Percentiles rank a stretch among this genome's conserved stretches.
Evolutionary conservation across 2,888 invertebrate species (phyloP).

Genomic region (Criorhina ranunculi): DNA sequence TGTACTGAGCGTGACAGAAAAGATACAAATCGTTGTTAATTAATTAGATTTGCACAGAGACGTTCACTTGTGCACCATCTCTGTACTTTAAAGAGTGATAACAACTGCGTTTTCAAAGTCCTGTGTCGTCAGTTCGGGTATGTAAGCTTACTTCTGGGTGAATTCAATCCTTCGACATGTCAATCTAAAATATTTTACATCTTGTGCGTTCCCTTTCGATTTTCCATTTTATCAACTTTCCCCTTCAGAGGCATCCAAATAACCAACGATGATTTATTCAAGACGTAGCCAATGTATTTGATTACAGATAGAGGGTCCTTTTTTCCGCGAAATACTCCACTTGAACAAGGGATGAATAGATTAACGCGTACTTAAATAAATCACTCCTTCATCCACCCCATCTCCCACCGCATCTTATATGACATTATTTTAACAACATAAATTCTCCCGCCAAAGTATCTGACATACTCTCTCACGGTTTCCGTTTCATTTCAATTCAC

Average conservation of each 20-base stretch:
- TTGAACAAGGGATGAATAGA: conserved; percentile 28
- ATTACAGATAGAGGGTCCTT: conserved; percentile 39
- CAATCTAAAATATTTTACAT: no score
- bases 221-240: neutral
- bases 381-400: conserved; percentile 28
- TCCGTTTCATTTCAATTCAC: neutral
- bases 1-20: no score
- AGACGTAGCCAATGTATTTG: conserved; percentile 14
- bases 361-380: conserved; percentile 48
- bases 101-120: no score
- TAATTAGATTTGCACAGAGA: no score
- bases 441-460: conserved; percentile 44
- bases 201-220: neutral
- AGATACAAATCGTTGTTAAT: no score
- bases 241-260: neutral
- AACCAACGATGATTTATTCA: conserved; percentile 29
- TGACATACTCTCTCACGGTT: neutral
- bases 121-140: no score
- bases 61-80: no score
- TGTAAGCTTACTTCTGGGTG: no score
- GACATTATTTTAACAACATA: conserved; percentile 41
- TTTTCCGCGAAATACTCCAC: neutral
- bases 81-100: no score
- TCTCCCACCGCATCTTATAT: neutral
- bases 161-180: no score